Conservation (phyloP, 2,888 invertebrate genomes). For the Mythimna impura region DNA sequence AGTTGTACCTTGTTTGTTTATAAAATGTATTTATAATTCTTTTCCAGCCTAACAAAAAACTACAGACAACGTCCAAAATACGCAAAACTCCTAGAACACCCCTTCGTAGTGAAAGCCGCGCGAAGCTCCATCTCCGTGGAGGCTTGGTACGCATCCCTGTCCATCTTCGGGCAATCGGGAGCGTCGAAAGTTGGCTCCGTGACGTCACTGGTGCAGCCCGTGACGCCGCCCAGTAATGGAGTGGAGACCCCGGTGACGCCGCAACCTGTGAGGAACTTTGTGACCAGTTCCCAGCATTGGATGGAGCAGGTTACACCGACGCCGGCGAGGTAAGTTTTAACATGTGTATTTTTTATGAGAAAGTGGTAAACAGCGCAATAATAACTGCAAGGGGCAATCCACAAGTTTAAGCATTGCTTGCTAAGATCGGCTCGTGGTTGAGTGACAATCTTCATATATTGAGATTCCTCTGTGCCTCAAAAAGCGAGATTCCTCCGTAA, state of each 20-base stretch:
- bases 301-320: slow-evolving; percentile 85
- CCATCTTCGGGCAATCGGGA: slow-evolving; percentile 86
- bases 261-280: slow-evolving; percentile 85
- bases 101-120: slow-evolving; percentile 96
- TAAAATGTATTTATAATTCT: background rate
- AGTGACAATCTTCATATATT: too few relatives aligned
- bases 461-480: too few relatives aligned
- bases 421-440: too few relatives aligned
- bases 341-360: too few relatives aligned
- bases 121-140: slow-evolving; percentile 93
- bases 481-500: too few relatives aligned
- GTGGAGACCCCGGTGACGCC: slow-evolving; percentile 78
- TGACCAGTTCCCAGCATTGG: slow-evolving; percentile 83
- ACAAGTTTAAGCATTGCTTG: too few relatives aligned
- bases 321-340: slow-evolving; percentile 76
- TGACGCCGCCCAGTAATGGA: slow-evolving; percentile 64
- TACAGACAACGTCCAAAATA: slow-evolving; percentile 98
- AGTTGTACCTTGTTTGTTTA: background rate
- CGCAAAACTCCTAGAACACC: slow-evolving; percentile 96
- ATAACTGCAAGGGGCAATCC: too few relatives aligned
- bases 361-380: too few relatives aligned
- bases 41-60: slow-evolving; percentile 96
- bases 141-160: slow-evolving; percentile 93
- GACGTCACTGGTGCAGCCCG: slow-evolving; percentile 35
- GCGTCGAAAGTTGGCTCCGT: slow-evolving; percentile 76